Base-by-base conservation (phyloP, 2,888 invertebrate genomes). In the Acanthococcus lagerstroemiae region DNA sequence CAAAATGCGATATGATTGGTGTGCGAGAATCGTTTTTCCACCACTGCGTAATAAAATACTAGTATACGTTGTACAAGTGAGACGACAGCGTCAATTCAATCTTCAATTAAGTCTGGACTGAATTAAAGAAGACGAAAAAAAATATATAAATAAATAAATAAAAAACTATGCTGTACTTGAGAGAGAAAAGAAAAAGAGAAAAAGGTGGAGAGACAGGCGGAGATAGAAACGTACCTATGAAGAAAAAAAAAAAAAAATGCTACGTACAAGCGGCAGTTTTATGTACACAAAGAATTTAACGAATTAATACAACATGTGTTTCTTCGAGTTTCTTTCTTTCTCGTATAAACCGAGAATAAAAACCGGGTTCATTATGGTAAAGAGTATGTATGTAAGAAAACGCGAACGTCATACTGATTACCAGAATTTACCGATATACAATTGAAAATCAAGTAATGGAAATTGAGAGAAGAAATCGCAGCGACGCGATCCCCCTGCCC, bases 241-340 rank as follows among this genome's bases (percentile, higher is more conserved):
- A n/a, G n/a, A n/a, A n/a, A n/a, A n/a, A n/a, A n/a, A n/a, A n/a
- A n/a, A n/a, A n/a, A n/a, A n/a, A n/a, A n/a, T n/a, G n/a, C n/a
- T n/a, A n/a, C n/a, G n/a, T 45, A 45, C 46, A 17, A 25, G 55
- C 55, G 26, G 26, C 26, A 7, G 17, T n/a, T 55, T n/a, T 9
- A 45, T 45, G 37, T 30, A 46, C 6, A 48, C n/a, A 22, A 60
- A 60, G 60, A 60, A 60, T 60, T 60, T 60, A 50, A 60, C 26
- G 60, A 60, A 60, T 60, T 48, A 60, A 60, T 60, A 60, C 60
- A 21, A 60, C 60, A 60, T 60, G 60, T 60, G 60, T 60, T 60
- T 60, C 25, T 60, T 60, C 60, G 27, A 48, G 48, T 58, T 44
- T 44, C 19, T 5, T 57, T 58, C 24, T n/a, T 19, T 21, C 27